Conservation (phyloP, 2,113 vertebrate species). For the Brachionichthys hirsutus region DNA sequence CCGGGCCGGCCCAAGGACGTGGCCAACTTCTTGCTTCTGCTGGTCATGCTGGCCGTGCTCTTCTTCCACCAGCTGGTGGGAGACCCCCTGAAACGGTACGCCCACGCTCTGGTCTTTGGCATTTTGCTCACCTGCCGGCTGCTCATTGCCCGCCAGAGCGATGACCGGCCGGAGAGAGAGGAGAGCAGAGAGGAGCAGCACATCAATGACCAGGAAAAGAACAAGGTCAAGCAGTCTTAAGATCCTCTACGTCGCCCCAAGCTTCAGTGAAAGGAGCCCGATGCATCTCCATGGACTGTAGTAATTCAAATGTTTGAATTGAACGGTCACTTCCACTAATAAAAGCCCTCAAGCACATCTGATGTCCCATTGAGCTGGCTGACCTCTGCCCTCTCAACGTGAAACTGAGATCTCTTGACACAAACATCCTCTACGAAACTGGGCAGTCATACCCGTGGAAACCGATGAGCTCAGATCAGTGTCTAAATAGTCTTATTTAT, state of each 20-base stretch:
- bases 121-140: conserved; percentile 96
- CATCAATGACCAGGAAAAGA: conserved; percentile 84
- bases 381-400: conserved; percentile 55
- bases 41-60: conserved; percentile 92
- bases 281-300: conserved; percentile 53
- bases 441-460: conserved; percentile 62
- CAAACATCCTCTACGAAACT: conserved; percentile 34
- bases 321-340: conserved; percentile 56
- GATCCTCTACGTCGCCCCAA: conserved; percentile 23
- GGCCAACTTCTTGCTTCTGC: conserved; percentile 94
- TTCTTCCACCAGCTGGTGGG: conserved; percentile 98
- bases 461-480: conserved; percentile 37
- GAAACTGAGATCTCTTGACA: conserved; percentile 49
- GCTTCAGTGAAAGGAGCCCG: conserved; percentile 31
- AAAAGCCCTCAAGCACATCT: conserved; percentile 35
- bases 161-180: conserved; percentile 85
- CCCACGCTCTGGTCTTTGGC: conserved; percentile 95
- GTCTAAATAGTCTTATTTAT: conserved; percentile 32
- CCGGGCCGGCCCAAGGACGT: conserved; percentile 94
- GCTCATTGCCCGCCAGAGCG: conserved; percentile 92
- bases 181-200: conserved; percentile 83
- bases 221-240: conserved; percentile 96
- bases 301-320: conserved; percentile 47
- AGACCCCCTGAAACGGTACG: conserved; percentile 95
- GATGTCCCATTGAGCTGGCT: conserved; percentile 31